Base-by-base conservation (phyloP, 2,113 vertebrate species). In the Protomyctophum bolini region DNA sequence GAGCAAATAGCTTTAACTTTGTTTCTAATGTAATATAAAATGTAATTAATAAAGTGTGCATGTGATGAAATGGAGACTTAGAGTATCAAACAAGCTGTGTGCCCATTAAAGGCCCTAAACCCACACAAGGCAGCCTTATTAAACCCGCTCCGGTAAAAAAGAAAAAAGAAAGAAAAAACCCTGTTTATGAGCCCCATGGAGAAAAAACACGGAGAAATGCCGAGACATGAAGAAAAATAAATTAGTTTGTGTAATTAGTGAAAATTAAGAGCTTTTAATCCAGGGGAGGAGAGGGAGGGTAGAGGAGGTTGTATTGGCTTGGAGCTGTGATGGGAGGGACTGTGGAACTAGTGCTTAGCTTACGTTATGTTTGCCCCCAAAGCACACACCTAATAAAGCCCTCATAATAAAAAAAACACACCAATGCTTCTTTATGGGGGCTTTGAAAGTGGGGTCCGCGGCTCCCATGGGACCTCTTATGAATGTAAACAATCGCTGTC, bases 41-140 rank as follows among this genome's bases (percentile, higher is more conserved):
- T 94, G 88, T 93, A 93, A 93, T 93, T 92, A 93, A 93, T 94
- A 92, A 92, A 92, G 84, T 85, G 85, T 84, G 89, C 66, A 73
- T 71, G 71, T 92, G 93, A 92, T 93, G 91, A 93, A 94, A 90
- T 92, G 89, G 91, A 90, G 91, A 92, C 90, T 92, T 92, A 1
- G 33, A 41, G 33, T 41, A 91, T 93, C 92, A 93, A 91, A 91
- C 91, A 91, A 92, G 90, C 92, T 82, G 72, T 58, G 83, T 87
- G 90, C 88, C 91, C 92, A 92, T 94, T 93, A 93, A 91, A 90
- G 83, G 84, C 86, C 77, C 79, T 74, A 86, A 88, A 82, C 87
- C 85, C 88, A 92, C 91, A 86, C 82, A 89, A 91, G 87, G 86
- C 85, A 81, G 77, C 73, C 85, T 92, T 93, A 92, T 91, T 91